Conservation (phyloP, 1,140 invertebrate genomes). For the Trachymyrmex septentrionalis region DNA sequence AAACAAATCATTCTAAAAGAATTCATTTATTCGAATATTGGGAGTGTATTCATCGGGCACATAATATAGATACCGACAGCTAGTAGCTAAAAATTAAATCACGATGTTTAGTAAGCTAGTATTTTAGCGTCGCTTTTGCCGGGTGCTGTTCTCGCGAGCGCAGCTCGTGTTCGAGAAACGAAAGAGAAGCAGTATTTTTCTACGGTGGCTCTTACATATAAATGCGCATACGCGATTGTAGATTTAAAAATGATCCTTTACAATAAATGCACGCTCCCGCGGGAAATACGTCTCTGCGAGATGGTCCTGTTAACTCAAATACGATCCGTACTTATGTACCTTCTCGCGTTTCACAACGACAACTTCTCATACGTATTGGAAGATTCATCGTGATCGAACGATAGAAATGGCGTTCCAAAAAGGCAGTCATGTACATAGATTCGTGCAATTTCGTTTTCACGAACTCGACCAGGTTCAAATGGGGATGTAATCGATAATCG, state of each 20-base stretch:
- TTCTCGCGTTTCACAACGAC: conserved; percentile 16
- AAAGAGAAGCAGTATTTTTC: conserved; percentile 53
- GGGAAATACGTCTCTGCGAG: conserved; percentile 13
- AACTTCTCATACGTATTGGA: neutral
- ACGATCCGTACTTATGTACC: conserved; percentile 41
- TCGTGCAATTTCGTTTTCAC: neutral
- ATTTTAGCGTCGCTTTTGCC: conserved; percentile 17
- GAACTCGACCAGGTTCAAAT: neutral
- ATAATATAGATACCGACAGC: conserved; percentile 3
- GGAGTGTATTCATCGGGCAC: too few species aligned
- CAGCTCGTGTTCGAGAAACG: conserved; percentile 7
- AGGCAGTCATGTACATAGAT: conserved; percentile 17
- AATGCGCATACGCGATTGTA: conserved; percentile 39
- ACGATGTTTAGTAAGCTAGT: conserved; percentile 18
- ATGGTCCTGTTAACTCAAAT: neutral
- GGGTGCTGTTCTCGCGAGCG: conserved; percentile 1
- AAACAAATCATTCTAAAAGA: too few species aligned
- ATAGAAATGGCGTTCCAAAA: conserved; percentile 24
- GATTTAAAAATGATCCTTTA: conserved; percentile 36
- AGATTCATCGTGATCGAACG: neutral
- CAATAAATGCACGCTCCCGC: neutral
- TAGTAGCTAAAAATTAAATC: conserved; percentile 40
- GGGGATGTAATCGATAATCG: neutral
- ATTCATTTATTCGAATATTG: too few species aligned
- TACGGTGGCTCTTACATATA: conserved; percentile 40